Conservation (phyloP, 2,888 invertebrate genomes). For the Pachydiplax longipennis region DNA sequence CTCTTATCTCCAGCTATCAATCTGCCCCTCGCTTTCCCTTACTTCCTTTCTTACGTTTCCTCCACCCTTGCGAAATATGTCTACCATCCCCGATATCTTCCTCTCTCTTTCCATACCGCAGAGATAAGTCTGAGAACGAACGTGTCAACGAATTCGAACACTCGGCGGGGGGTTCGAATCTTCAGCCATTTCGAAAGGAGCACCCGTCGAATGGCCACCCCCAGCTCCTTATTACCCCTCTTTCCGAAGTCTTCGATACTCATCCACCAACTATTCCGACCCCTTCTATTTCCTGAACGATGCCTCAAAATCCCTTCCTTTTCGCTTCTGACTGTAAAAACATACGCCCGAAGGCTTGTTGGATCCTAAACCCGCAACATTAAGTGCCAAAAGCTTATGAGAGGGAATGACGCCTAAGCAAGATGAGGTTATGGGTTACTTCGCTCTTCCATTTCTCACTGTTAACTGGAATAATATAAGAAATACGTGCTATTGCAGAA, state of each 20-base stretch:
- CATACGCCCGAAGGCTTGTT: too few relatives aligned
- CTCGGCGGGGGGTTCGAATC: not conserved
- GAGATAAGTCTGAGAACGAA: slow-evolving; percentile 12
- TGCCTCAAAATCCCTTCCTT: not conserved
- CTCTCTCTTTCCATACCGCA: not conserved
- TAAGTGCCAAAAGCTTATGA: too few relatives aligned
- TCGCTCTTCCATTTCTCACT: too few relatives aligned
- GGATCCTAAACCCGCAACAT: too few relatives aligned
- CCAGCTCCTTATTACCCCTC: not conserved
- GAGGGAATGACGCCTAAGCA: too few relatives aligned
- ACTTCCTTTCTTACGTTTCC: not conserved
- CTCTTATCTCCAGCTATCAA: slow-evolving; percentile 12
- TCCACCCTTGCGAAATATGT: not conserved
- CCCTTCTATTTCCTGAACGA: not conserved
- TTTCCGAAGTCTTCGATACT: not conserved
- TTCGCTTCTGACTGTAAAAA: too few relatives aligned
- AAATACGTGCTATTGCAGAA: too few relatives aligned
- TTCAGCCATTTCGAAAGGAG: not conserved
- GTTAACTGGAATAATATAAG: too few relatives aligned
- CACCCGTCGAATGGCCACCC: not conserved
- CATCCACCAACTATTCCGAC: not conserved
- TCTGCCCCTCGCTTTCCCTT: not conserved
- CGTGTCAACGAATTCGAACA: slow-evolving; percentile 25
- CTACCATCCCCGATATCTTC: too few relatives aligned
- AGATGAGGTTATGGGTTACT: too few relatives aligned